Conservation (phyloP, 2,113 vertebrate species). For the Corynorhinus townsendii region DNA sequence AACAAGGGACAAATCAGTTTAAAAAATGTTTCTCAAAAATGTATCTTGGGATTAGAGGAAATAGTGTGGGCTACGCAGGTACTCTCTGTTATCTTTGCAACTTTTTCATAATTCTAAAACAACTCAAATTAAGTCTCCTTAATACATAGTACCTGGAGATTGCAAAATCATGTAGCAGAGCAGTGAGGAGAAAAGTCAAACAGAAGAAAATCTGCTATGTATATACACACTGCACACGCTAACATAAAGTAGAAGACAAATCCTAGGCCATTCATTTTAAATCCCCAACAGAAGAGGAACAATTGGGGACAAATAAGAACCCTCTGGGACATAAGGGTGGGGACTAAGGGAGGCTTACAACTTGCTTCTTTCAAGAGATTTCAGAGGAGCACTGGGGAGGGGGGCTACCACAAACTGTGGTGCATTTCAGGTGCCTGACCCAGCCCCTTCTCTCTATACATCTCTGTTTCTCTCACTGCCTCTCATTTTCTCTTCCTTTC, state of each 20-base stretch:
- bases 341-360: not conserved
- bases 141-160: not conserved
- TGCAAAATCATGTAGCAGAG: not conserved
- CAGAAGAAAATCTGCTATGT: not conserved
- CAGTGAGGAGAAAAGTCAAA: not conserved
- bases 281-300: constrained; percentile 12
- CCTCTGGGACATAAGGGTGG: not conserved
- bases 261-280: not conserved
- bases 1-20: not conserved
- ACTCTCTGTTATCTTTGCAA: not conserved
- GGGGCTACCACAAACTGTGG: accelerated
- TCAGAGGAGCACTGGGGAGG: not conserved
- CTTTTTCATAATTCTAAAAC: not conserved
- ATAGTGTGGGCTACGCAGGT: not conserved
- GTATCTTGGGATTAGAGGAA: not conserved
- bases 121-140: not conserved
- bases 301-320: not conserved
- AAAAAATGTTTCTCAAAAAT: not conserved
- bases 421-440: not conserved
- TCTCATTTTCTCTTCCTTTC: not conserved
- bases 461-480: not conserved
- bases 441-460: not conserved
- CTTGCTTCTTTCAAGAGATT: not conserved
- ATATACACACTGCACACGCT: not conserved
- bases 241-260: not conserved